Percentiles rank a stretch among this genome's conserved stretches.
Evolutionary conservation across 2,113 vertebrate species (phyloP).

Genomic region (Acrocephalus arundinaceus): DNA sequence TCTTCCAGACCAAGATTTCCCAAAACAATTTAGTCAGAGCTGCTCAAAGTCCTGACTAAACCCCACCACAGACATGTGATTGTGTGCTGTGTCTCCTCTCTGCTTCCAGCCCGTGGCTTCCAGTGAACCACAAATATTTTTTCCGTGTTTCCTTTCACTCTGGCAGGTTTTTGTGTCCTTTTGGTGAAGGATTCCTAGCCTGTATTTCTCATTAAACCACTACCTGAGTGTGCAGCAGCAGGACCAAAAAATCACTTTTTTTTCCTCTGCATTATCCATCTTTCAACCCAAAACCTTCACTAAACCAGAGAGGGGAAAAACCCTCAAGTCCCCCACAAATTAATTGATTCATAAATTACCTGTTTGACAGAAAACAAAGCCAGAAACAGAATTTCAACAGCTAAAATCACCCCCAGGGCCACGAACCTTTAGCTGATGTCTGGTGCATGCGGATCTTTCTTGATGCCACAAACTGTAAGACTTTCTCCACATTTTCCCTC

Average conservation of each 20-base stretch:
- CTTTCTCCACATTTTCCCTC: slow-evolving; percentile 92
- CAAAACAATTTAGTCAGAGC: neutral
- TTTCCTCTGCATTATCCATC: too few species aligned
- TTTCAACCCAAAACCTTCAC: neutral
- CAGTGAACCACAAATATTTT: neutral
- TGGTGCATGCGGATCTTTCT: slow-evolving; percentile 96
- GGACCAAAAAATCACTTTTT: neutral
- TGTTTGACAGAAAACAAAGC: neutral
- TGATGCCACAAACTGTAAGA: slow-evolving; percentile 91
- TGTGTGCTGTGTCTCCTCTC: neutral
- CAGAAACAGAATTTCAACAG: neutral
- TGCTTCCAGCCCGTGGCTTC: neutral
- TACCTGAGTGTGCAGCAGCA: neutral
- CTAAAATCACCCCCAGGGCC: neutral
- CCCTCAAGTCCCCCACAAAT: neutral
- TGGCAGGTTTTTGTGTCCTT: neutral
- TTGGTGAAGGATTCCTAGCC: neutral
- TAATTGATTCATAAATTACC: neutral
- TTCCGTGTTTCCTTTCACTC: neutral
- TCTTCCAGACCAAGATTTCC: neutral
- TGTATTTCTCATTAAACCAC: neutral
- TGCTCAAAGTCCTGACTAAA: neutral
- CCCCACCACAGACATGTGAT: neutral
- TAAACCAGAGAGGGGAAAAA: neutral
- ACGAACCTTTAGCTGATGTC: slow-evolving; percentile 90